A percentile compares a stretch with the other conserved stretches of the same genome.
Evolutionary conservation across 2,888 invertebrate genomes (phyloP).

Genomic region (Cephus runcator): DNA sequence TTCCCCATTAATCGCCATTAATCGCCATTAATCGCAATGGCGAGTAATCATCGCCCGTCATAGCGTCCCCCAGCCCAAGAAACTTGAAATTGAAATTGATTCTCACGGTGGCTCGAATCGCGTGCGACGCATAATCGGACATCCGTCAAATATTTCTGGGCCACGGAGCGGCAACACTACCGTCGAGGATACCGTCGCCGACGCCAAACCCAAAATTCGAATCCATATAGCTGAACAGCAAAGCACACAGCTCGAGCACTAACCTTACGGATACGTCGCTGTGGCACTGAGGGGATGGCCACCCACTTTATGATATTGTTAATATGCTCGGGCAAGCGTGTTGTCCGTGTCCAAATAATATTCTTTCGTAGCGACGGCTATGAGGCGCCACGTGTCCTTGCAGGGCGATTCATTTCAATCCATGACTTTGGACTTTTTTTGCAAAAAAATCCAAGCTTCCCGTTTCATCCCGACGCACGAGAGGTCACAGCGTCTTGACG

Average conservation of each 20-base stretch:
- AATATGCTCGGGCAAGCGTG: slow-evolving; percentile 34
- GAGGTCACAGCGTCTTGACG: too few species aligned
- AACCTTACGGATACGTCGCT: slow-evolving; percentile 30
- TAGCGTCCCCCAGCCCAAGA: too few species aligned
- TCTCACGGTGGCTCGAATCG: neutral
- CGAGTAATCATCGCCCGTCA: too few species aligned
- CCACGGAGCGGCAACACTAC: too few species aligned
- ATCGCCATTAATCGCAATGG: too few species aligned
- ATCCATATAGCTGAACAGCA: neutral
- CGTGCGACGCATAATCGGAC: slow-evolving; percentile 1
- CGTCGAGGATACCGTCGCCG: too few species aligned
- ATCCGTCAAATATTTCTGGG: neutral
- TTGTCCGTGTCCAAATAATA: slow-evolving; percentile 9
- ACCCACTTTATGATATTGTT: slow-evolving; percentile 31
- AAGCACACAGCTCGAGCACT: slow-evolving; percentile 18
- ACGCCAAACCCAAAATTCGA: neutral
- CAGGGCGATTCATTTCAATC: too few species aligned
- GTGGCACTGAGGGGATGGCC: slow-evolving; percentile 28
- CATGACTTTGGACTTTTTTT: too few species aligned
- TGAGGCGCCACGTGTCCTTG: neutral
- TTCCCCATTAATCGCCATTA: too few species aligned
- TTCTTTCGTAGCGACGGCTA: slow-evolving; percentile 13
- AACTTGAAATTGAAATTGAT: too few species aligned
- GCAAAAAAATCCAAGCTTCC: too few species aligned
- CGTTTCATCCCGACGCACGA: too few species aligned